These are phyloP conservation scores for Saccostrea echinata DNA, from an alignment of 1,140 invertebrate species.

Conservation along the genomic window DNA sequence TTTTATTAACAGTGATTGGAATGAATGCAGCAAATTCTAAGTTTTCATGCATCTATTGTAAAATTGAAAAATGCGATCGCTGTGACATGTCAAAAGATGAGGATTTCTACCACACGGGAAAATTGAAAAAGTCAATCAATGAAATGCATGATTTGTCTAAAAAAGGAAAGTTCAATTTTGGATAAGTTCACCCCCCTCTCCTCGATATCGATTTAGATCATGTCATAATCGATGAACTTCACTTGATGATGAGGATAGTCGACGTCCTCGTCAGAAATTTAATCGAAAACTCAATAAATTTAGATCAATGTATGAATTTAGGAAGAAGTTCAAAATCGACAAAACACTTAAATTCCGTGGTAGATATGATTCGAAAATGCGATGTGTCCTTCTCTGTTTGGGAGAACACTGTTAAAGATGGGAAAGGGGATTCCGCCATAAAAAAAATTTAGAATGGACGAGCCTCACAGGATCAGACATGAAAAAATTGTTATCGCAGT, in stretches of 20 bases:
- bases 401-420: conserved; percentile 45
- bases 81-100: conserved; percentile 45
- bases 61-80: conserved; percentile 47
- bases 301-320: conserved; percentile 21
- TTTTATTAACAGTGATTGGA: conserved; percentile 45
- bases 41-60: conserved; percentile 52
- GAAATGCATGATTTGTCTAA: too few species aligned
- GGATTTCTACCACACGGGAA: conserved; percentile 2
- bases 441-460: too few species aligned
- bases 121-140: too few species aligned
- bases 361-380: conserved; percentile 15
- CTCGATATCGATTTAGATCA: conserved; percentile 34
- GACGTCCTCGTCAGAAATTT: conserved; percentile 43
- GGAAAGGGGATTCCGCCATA: too few species aligned
- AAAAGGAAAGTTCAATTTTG: conserved; percentile 28
- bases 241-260: conserved; percentile 42
- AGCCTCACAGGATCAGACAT: too few species aligned
- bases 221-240: conserved; percentile 46
- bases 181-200: neutral
- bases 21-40: conserved; percentile 52
- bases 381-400: conserved; percentile 42
- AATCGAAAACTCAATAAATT: conserved; percentile 39
- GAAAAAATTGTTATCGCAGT: too few species aligned
- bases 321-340: neutral
- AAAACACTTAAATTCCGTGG: neutral